phyloP scores from a whole-genome alignment of 1,140 invertebrate genomes.

The Nomia melanderi region DNA sequence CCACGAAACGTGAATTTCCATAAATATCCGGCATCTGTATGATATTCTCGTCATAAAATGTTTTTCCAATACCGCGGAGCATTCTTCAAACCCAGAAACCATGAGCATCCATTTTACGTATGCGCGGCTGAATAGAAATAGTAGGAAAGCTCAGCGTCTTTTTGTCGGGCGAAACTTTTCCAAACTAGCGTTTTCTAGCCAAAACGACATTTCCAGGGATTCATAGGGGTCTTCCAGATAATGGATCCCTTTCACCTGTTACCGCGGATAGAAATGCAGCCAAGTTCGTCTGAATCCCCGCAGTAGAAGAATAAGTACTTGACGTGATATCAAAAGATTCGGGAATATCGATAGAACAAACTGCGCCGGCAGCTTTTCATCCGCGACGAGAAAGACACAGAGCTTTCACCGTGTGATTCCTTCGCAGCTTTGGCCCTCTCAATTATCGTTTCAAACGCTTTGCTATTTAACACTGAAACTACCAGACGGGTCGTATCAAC shows the following conservation, averaged over 20 bases:
- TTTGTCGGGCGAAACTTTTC: neutral
- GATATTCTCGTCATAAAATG: neutral
- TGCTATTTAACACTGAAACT: too few relatives aligned
- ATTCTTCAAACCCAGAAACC: neutral
- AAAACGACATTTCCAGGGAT: neutral
- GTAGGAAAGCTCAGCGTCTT: neutral
- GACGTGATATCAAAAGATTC: conserved; percentile 2
- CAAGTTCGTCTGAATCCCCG: neutral
- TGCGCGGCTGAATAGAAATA: neutral
- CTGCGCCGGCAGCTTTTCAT: neutral
- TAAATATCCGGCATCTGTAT: neutral
- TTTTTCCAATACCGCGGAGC: neutral
- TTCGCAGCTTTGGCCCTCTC: too few relatives aligned
- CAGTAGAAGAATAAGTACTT: neutral
- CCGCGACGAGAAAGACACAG: neutral
- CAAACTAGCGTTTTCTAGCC: conserved; percentile 2
- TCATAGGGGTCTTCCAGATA: neutral
- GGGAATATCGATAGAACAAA: neutral
- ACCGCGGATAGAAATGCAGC: neutral
- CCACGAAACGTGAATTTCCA: neutral
- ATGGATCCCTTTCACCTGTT: conserved; percentile 13
- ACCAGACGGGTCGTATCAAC: too few relatives aligned
- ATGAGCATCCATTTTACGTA: neutral
- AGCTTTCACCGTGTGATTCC: too few relatives aligned
- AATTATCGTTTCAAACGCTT: too few relatives aligned